Evolutionary conservation across 1,140 invertebrate genomes (phyloP), one percentile per base, ranked within the genome.

Genomic region (Megathymus violae): DNA sequence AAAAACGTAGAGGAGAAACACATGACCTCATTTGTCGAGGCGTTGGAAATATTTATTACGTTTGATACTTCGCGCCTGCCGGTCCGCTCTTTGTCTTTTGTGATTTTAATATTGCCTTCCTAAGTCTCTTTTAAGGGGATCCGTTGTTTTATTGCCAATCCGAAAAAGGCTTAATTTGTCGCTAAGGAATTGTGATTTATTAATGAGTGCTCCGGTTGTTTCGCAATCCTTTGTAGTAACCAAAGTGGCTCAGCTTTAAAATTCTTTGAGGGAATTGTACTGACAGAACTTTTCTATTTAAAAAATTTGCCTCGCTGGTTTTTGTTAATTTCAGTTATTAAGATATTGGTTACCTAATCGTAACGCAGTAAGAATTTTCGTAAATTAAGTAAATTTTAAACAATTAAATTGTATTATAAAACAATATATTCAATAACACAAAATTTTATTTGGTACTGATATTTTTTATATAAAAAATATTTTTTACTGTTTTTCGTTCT

Each of bases 11-110:
- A 90, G 76, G 77, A 80, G 82, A 89, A 91, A 91, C 88, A 89
- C 78, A 90, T 90, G 88, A 90, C 85, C 83, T 89, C 88, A 90
- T 90, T 90, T 90, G 86, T 90, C 82, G 83, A 67, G 66, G 73
- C 69, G 80, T 63, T 63, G 67, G 88, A 87, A 90, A 89, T 89
- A 90, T 90, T 90, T 90, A 90, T 90, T 85, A 76, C 71, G 76
- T 88, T 80, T 83, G 82, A 89, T 87, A 88, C 84, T 83, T 79
- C 71, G 71, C 76, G n/a, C n/a, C n/a, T n/a, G 78, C 81, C 76
- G 76, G 68, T 73, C 68, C 74, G 50, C 71, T 71, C 79, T 87
- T 87, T 89, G 81, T 86, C 78, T 80, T 68, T 72, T 74, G 70
- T 77, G 77, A 85, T 85, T 87, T 88, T 82, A 85, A 80, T 80